Conservation (phyloP, 2,113 vertebrate genomes). For the Grammatotria lemairii region DNA sequence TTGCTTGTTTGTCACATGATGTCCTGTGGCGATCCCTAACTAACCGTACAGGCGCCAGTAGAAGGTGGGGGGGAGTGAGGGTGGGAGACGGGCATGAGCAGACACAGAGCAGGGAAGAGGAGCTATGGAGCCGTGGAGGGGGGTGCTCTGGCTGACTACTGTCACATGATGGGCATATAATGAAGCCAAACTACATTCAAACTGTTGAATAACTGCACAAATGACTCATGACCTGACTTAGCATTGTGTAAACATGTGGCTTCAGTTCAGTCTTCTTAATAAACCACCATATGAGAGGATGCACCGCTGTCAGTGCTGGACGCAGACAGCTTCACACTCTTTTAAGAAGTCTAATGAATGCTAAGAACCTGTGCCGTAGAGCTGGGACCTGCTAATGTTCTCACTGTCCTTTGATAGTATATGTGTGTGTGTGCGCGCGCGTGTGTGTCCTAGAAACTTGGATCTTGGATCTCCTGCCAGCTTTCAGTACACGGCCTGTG, state of each 20-base stretch:
- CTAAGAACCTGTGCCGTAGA: not conserved
- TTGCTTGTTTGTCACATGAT: slow-evolving; percentile 77
- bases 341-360: not conserved
- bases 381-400: not conserved
- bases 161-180: slow-evolving; percentile 75
- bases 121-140: slow-evolving; percentile 31
- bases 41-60: slow-evolving; percentile 77
- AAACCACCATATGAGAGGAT: not conserved
- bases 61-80: slow-evolving; percentile 15
- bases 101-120: slow-evolving; percentile 34
- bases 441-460: not conserved
- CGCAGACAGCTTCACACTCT: not conserved
- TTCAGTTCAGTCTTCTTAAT: not conserved
- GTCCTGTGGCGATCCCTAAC: slow-evolving; percentile 74
- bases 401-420: not conserved
- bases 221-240: slow-evolving; percentile 71
- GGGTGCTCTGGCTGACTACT: slow-evolving; percentile 55
- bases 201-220: slow-evolving; percentile 66
- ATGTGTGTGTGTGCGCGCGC: not conserved
- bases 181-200: slow-evolving; percentile 68
- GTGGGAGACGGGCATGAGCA: slow-evolving; percentile 44
- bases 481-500: not conserved
- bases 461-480: slow-evolving; percentile 17
- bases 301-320: not conserved
- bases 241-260: slow-evolving; percentile 47